phyloP scores from a whole-genome alignment of 2,888 invertebrate genomes.

The Tachina lurida region DNA sequence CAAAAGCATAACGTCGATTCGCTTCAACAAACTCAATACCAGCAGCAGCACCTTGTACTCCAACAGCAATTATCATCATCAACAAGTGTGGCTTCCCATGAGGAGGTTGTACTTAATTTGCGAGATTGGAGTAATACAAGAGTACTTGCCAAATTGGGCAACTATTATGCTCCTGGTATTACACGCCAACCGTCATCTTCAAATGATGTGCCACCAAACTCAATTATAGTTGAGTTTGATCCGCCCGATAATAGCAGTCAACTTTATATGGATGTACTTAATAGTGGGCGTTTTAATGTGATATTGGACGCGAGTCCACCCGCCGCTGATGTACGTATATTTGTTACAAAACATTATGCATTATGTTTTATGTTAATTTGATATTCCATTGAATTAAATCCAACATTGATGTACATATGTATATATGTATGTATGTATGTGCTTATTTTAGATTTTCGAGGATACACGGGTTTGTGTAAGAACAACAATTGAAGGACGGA shows the following conservation, averaged over 20 bases:
- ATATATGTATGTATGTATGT: background rate
- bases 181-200: slow-evolving; percentile 87
- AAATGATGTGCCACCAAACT: slow-evolving; percentile 84
- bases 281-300: slow-evolving; percentile 91
- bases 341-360: background rate
- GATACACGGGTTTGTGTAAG: slow-evolving; percentile 93
- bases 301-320: slow-evolving; percentile 97
- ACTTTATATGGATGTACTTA: slow-evolving; percentile 90
- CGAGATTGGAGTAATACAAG: slow-evolving; percentile 97
- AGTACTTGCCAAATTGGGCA: slow-evolving; percentile 93
- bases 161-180: slow-evolving; percentile 93
- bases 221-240: slow-evolving; percentile 92
- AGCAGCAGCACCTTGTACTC: slow-evolving; percentile 71
- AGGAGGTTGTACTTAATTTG: slow-evolving; percentile 87
- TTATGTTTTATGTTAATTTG: slow-evolving; percentile 17
- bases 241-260: slow-evolving; percentile 88
- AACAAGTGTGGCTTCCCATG: slow-evolving; percentile 82
- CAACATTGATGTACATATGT: background rate
- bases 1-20: slow-evolving; percentile 69
- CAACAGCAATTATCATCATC: slow-evolving; percentile 71
- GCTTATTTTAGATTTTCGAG: slow-evolving; percentile 86
- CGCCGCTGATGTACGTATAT: slow-evolving; percentile 87
- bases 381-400: background rate
- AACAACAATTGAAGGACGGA: slow-evolving; percentile 86
- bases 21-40: slow-evolving; percentile 74